Evolutionary conservation across 2,888 invertebrate species (phyloP).

Genomic region (Drosophila mimica): DNA sequence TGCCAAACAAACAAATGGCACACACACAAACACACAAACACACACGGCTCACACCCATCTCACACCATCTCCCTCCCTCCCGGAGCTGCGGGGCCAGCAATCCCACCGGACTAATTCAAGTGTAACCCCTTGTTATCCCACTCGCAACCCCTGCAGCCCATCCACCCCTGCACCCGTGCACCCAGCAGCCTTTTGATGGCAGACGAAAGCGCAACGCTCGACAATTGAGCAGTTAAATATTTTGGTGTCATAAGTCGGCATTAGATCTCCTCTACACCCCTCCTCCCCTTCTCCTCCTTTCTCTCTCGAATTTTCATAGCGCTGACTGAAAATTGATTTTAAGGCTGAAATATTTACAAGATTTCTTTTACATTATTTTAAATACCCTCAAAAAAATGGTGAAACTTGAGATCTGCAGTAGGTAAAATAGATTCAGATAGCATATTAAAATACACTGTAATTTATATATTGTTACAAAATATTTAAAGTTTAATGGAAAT

Average conservation of each 20-base stretch:
- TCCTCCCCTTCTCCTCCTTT: background rate
- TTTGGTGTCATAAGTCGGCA: conserved; percentile 84
- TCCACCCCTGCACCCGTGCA: background rate
- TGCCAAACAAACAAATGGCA: conserved; percentile 64
- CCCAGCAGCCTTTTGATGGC: conserved; percentile 9
- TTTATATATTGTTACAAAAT: background rate
- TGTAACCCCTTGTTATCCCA: conserved; percentile 73
- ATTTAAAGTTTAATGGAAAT: background rate
- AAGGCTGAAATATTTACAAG: conserved; percentile 21
- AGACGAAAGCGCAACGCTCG: conserved; percentile 59
- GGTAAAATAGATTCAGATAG: background rate
- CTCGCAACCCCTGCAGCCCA: conserved; percentile 2
- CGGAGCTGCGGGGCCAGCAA: conserved; percentile 41
- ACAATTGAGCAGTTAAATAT: conserved; percentile 84
- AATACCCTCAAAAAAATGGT: background rate
- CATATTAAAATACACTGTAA: background rate
- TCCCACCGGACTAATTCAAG: conserved; percentile 84
- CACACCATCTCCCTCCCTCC: conserved; percentile 10
- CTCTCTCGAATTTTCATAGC: background rate
- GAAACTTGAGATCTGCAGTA: background rate
- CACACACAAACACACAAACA: conserved; percentile 20
- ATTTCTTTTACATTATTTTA: background rate
- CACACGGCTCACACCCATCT: background rate
- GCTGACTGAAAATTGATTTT: conserved; percentile 40
- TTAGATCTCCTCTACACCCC: conserved; percentile 54